Base-by-base conservation (phyloP, 2,888 invertebrate species). In the Agrochola macilenta region DNA sequence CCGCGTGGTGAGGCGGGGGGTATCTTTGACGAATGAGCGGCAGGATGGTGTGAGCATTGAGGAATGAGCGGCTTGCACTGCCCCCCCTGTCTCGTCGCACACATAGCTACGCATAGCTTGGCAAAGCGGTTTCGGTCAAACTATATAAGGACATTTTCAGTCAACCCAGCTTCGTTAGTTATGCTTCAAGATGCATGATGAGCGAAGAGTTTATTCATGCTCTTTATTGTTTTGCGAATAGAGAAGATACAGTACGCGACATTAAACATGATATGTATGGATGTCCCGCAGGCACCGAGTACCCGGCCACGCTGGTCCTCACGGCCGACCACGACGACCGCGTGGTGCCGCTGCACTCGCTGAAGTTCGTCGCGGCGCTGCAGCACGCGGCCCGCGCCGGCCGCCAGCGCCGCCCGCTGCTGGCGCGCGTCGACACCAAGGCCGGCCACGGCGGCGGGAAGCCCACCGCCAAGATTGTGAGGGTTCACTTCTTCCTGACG, bases 271-370 rank as follows among this genome's bases (percentile, higher is more conserved):
- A 5, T 43, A 23, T 7, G 0, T 23, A 4, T 7, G 11, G 0
- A n/a, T 30, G 2, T 30, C 1, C 17, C 0, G 0, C 69, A 73
- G 81, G 52, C 49, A 70, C 93, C 17, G 98, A 99, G 95, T 99
- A 99, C 97, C 99, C 99, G 11, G 98, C 99, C 30, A 98, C 98
- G 35, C 96, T 99, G 84, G 97, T 99, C 81, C 96, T 99, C 88
- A 99, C 99, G n/a, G 99, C 99, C 35, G 99, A 99, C 97, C 99
- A 99, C 95, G 99, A 99, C 96, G 99, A 99, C 97, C 98, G 99
- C 88, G 99, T 99, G 84, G 99, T 99, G 86, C 99, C 99, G 70
- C 97, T 99, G 86, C 99, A 99, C 97, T 99, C 99, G 81, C 97
- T 99, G 68, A 99, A 99, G 96, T 99, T 98, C 95, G 98, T 99